Evolutionary conservation across 2,113 vertebrate species (phyloP).

Genomic region (Camelus dromedarius): DNA sequence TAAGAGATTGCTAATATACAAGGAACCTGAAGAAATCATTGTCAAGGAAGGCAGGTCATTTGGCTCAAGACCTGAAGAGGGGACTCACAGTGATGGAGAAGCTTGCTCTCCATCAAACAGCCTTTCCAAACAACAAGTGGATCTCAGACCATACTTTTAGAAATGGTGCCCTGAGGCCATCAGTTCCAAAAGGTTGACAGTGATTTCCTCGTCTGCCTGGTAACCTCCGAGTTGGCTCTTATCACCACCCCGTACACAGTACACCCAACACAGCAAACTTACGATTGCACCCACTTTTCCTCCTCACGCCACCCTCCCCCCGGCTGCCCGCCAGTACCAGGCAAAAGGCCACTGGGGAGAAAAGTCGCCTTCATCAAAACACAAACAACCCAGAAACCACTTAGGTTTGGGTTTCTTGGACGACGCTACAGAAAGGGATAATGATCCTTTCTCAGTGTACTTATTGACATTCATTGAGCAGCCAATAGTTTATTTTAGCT

Average conservation of each 20-base stretch:
- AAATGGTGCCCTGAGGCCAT: neutral
- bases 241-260: neutral
- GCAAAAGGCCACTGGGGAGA: neutral
- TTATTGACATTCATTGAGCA: constrained; percentile 80
- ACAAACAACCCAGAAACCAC: neutral
- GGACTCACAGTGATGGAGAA: neutral
- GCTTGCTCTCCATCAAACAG: neutral
- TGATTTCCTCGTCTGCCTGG: neutral
- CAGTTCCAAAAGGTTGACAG: neutral
- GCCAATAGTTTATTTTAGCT: constrained; percentile 79
- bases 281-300: neutral
- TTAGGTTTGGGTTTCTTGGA: constrained; percentile 33
- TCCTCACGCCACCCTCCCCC: accelerated
- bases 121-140: neutral
- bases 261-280: neutral
- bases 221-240: neutral
- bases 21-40: neutral
- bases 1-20: neutral
- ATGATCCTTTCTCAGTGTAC: constrained; percentile 70
- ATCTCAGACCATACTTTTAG: neutral
- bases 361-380: neutral
- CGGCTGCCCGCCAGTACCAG: neutral
- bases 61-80: neutral
- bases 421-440: neutral
- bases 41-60: neutral